Percentiles rank a stretch among this genome's conserved stretches.
phyloP scores from a whole-genome alignment of 2,888 invertebrate genomes.

The Omphaloscelis lunosa region DNA sequence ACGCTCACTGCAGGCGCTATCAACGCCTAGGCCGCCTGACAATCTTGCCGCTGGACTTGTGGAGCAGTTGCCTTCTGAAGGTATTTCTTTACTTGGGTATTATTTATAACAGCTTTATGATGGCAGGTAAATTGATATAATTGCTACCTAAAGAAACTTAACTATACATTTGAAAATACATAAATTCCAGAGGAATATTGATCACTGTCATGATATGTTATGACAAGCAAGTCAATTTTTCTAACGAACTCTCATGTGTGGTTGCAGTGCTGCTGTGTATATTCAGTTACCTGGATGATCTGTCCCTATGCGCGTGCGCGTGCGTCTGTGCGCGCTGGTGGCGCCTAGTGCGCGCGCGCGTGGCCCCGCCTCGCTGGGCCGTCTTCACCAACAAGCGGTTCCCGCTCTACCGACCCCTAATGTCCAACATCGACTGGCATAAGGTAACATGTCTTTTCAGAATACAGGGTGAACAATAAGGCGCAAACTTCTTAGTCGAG shows the following conservation, averaged over 20 bases:
- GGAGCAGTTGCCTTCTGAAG: slow-evolving; percentile 94
- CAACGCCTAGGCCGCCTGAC: slow-evolving; percentile 91
- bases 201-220: not conserved
- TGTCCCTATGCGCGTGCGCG: slow-evolving; percentile 97
- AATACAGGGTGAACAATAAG: not conserved
- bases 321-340: slow-evolving; percentile 97
- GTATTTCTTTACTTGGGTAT: slow-evolving; percentile 73
- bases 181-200: not conserved
- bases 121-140: too few species aligned
- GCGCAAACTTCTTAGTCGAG: too few species aligned
- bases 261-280: slow-evolving; percentile 94
- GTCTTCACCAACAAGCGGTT: slow-evolving; percentile 94
- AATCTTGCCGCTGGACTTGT: slow-evolving; percentile 92
- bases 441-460: slow-evolving; percentile 84
- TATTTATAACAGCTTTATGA: not conserved
- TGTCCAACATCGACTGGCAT: slow-evolving; percentile 94
- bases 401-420: slow-evolving; percentile 96
- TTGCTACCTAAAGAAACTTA: not conserved
- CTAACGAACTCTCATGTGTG: not conserved
- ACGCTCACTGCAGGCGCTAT: slow-evolving; percentile 91
- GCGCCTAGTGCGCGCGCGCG: slow-evolving; percentile 94
- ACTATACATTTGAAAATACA: not conserved
- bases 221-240: not conserved
- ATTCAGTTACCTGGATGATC: slow-evolving; percentile 97
- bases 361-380: slow-evolving; percentile 95